phyloP scores from a whole-genome alignment of 2,797 vertebrate genomes.

The Xyrichtys novacula region DNA sequence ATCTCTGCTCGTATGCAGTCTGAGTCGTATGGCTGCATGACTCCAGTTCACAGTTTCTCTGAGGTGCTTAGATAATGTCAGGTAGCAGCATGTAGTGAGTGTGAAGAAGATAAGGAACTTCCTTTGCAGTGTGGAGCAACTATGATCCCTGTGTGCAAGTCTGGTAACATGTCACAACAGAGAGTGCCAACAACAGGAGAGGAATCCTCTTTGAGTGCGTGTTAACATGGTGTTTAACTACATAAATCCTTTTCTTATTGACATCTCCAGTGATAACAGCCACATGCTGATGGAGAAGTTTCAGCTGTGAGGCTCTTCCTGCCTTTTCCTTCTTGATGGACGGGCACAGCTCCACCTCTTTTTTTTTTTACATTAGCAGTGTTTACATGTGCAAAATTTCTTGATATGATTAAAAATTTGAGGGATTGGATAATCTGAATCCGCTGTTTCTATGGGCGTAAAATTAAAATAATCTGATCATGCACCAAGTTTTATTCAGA shows the following conservation, averaged over 20 bases:
- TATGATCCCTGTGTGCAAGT: constrained; percentile 46
- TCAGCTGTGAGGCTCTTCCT: constrained; percentile 15
- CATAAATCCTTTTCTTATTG: constrained; percentile 10
- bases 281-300: constrained; percentile 7
- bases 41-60: constrained; percentile 59
- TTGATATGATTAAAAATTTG: too few species aligned
- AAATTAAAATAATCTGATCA: too few species aligned
- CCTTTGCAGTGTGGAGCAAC: constrained; percentile 43
- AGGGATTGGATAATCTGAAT: too few species aligned
- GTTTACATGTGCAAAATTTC: too few species aligned
- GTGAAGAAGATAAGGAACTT: constrained; percentile 75
- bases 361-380: too few species aligned
- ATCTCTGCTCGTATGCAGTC: constrained; percentile 53
- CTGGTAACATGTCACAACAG: constrained; percentile 56
- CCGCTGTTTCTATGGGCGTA: too few species aligned
- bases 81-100: constrained; percentile 85
- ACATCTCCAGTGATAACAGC: constrained; percentile 25
- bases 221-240: constrained; percentile 20
- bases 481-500: too few species aligned
- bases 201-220: constrained; percentile 18
- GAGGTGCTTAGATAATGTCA: constrained; percentile 73
- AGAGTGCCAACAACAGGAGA: constrained; percentile 52
- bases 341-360: constrained; percentile 1
- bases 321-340: constrained; percentile 24
- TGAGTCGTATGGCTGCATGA: constrained; percentile 57